Base-by-base conservation (phyloP, 2,888 invertebrate genomes). In the Miltochrista miniata region DNA sequence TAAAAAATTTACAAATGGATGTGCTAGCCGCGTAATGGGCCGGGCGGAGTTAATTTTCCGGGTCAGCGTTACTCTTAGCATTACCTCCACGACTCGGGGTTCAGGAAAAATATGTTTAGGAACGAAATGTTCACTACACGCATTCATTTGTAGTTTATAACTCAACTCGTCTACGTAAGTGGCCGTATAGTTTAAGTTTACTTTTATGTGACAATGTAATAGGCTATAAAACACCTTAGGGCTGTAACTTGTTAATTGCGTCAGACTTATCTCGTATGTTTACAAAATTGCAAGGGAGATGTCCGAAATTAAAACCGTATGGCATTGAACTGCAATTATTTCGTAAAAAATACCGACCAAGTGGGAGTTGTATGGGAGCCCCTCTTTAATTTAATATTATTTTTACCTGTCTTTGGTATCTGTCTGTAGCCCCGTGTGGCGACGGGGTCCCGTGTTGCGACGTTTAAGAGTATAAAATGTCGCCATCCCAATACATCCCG, bases 21-120 rank as follows among this genome's bases (percentile, higher is more conserved):
- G 51, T 56, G 61, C 56, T 40, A 41, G 54, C 40, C 48, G 71
- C 68, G 74, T 81, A 82, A 81, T 81, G 72, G 78, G 51, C 62
- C 75, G 76, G 72, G 75, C 62, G 74, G 69, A 83, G 84, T 81
- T 85, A 87, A 87, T 87, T 86, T 82, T 81, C 83, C 81, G 79
- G 81, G 81, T 81, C 79, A 78, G 70, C 73, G 78, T 81, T 74
- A 72, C 73, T 62, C 72, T 53, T 71, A 74, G 76, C 31, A 76
- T 78, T 70, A 70, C 73, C 81, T 81, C 78, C 70, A 74, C 72
- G 55, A 58, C 68, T 61, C 51, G 50, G 57, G 18, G 54, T 56
- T 54, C 47, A 53, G 57, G 64, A 57, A 51, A n/a, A 56, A 60
- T 53, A 24, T 48, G 44, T 31, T 15, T 39, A 35, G 24, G 3